phyloP scores from a whole-genome alignment of 2,888 invertebrate species.

The Leptogaster cylindrica region DNA sequence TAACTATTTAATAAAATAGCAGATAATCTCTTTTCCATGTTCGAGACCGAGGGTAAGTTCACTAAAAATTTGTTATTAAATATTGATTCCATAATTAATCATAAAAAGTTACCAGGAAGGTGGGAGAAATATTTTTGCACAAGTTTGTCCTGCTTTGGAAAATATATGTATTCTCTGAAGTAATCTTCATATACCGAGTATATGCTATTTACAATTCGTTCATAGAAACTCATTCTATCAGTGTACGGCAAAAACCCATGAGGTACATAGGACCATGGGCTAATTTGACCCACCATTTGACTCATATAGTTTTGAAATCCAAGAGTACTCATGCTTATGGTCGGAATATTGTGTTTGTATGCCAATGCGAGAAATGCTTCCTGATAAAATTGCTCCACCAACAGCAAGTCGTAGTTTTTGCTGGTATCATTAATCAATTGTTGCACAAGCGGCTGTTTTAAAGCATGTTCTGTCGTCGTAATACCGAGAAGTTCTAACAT shows the following conservation, averaged over 20 bases:
- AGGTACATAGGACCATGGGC: constrained; percentile 64
- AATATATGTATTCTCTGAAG: constrained; percentile 54
- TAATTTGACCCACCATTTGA: constrained; percentile 62
- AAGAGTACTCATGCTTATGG: constrained; percentile 60
- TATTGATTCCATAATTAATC: too few relatives aligned
- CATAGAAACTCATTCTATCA: constrained; percentile 64
- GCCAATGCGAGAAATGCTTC: constrained; percentile 61
- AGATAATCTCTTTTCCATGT: constrained; percentile 62
- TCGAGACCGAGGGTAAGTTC: constrained; percentile 58
- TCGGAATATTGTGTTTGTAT: constrained; percentile 59
- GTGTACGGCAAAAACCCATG: constrained; percentile 61
- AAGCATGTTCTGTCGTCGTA: constrained; percentile 56
- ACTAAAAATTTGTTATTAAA: too few relatives aligned
- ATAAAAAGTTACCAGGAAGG: constrained; percentile 53
- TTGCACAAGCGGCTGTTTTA: constrained; percentile 56
- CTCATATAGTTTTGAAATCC: constrained; percentile 63
- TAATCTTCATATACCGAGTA: constrained; percentile 56
- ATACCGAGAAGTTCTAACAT: constrained; percentile 56
- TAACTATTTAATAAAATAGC: constrained; percentile 64
- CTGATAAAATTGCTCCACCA: constrained; percentile 62
- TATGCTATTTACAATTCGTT: constrained; percentile 64
- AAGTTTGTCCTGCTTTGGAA: constrained; percentile 59
- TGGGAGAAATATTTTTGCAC: constrained; percentile 55
- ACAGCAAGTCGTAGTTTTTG: constrained; percentile 61
- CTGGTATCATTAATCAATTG: constrained; percentile 55